phyloP scores from a whole-genome alignment of 2,888 invertebrate genomes.

The Boloria selene region DNA sequence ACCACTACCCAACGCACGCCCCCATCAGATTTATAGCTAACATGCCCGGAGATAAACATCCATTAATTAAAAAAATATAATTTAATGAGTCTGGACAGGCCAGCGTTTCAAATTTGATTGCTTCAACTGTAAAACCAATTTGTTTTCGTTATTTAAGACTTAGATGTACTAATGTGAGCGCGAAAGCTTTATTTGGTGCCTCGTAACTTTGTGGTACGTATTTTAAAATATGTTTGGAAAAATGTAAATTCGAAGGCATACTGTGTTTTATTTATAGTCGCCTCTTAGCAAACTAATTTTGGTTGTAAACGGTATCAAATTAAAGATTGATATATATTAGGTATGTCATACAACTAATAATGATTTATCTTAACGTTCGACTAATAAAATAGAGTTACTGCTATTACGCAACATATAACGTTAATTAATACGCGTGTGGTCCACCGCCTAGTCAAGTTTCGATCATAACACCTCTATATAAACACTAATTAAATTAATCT shows the following conservation, averaged over 20 bases:
- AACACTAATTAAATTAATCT: conserved; percentile 8
- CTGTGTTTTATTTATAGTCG: too few relatives aligned
- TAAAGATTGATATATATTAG: conserved; percentile 4
- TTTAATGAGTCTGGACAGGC: conserved; percentile 54
- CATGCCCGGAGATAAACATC: conserved; percentile 76
- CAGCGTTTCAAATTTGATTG: conserved; percentile 45
- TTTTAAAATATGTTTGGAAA: not conserved
- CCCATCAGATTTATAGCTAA: conserved; percentile 74
- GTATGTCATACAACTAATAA: conserved; percentile 28
- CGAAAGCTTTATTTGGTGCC: not conserved
- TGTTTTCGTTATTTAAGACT: conserved; percentile 38
- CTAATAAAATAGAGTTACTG: conserved; percentile 33
- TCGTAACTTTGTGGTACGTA: not conserved
- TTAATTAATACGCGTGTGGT: conserved; percentile 37
- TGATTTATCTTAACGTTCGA: conserved; percentile 34
- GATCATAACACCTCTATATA: conserved; percentile 40
- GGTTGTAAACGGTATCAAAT: conserved; percentile 5
- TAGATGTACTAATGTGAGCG: not conserved
- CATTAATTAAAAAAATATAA: conserved; percentile 80
- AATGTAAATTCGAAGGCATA: not conserved
- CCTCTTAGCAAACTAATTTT: not conserved
- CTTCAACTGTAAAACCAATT: conserved; percentile 42
- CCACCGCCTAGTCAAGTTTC: conserved; percentile 36
- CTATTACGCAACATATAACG: conserved; percentile 28
- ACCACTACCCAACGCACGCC: conserved; percentile 73